These are phyloP conservation scores for Callosobruchus maculatus DNA, from an alignment of 2,888 invertebrate genomes.

Conservation along the genomic window DNA sequence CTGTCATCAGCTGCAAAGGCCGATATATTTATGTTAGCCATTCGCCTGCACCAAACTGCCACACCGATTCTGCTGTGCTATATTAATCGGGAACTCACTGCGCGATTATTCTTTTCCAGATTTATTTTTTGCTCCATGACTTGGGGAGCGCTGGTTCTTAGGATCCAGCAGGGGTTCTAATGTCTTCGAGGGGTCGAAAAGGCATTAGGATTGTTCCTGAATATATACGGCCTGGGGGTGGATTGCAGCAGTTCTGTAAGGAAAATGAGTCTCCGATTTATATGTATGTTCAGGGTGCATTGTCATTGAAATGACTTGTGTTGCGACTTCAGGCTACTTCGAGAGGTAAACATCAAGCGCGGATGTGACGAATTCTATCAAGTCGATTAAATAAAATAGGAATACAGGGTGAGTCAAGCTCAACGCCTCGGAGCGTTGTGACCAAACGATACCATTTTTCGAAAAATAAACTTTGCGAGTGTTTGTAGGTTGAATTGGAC, in stretches of 20 bases:
- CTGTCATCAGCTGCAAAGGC: slow-evolving; percentile 48
- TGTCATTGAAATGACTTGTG: background rate
- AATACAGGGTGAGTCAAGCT: too few species aligned
- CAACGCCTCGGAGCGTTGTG: too few species aligned
- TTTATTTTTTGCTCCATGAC: background rate
- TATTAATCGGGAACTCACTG: background rate
- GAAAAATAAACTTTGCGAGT: too few species aligned
- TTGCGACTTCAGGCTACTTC: background rate
- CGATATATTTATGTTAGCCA: slow-evolving; percentile 48
- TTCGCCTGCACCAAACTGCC: slow-evolving; percentile 45
- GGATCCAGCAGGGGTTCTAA: background rate
- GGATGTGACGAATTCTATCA: too few species aligned
- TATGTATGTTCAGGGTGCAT: background rate
- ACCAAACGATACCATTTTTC: too few species aligned
- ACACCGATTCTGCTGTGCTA: slow-evolving; percentile 5
- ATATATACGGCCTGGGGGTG: background rate
- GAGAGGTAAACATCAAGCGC: background rate
- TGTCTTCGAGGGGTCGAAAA: background rate
- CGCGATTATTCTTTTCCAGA: background rate
- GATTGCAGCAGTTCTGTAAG: background rate
- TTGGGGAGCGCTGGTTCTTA: background rate
- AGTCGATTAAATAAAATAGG: too few species aligned
- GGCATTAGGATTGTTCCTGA: background rate
- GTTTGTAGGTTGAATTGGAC: too few species aligned
- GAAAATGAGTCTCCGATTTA: background rate